These are phyloP conservation scores for Lepus americanus DNA, from an alignment of 2,113 vertebrate genomes.

Conservation along the genomic window DNA sequence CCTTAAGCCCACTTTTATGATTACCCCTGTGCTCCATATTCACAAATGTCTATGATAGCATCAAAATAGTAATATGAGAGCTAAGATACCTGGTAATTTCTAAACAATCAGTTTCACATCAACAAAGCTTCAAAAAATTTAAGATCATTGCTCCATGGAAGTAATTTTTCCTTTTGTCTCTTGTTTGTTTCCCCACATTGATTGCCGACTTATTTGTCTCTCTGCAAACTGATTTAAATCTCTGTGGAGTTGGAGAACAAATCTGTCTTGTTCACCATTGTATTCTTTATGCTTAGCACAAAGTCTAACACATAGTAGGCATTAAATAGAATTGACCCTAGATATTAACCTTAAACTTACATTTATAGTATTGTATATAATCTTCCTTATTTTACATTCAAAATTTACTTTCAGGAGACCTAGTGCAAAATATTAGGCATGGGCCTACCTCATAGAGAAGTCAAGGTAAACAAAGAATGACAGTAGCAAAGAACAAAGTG, in stretches of 20 bases:
- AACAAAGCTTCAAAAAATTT: not conserved
- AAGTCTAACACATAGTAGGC: not conserved
- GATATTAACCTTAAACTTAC: not conserved
- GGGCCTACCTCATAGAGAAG: not conserved
- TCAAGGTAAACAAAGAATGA: not conserved
- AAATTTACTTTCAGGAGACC: not conserved
- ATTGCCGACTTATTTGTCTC: not conserved
- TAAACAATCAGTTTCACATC: not conserved
- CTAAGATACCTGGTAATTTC: not conserved
- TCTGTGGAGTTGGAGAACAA: not conserved
- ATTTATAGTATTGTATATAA: not conserved
- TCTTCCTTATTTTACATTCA: conserved; percentile 26
- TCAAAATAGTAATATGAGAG: not conserved
- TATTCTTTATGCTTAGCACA: not conserved
- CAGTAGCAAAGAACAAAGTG: not conserved
- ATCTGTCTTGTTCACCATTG: not conserved
- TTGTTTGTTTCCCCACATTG: not conserved
- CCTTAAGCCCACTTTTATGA: not conserved
- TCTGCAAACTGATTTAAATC: conserved; percentile 4
- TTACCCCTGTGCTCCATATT: not conserved
- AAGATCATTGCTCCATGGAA: not conserved
- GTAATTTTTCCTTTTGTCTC: conserved; percentile 4
- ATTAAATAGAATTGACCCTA: not conserved
- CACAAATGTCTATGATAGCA: not conserved
- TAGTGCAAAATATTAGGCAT: not conserved